A percentile compares a stretch with the other conserved stretches of the same genome.
Evolutionary conservation across 2,888 invertebrate genomes (phyloP).

Genomic region (Macrophya alboannulata): DNA sequence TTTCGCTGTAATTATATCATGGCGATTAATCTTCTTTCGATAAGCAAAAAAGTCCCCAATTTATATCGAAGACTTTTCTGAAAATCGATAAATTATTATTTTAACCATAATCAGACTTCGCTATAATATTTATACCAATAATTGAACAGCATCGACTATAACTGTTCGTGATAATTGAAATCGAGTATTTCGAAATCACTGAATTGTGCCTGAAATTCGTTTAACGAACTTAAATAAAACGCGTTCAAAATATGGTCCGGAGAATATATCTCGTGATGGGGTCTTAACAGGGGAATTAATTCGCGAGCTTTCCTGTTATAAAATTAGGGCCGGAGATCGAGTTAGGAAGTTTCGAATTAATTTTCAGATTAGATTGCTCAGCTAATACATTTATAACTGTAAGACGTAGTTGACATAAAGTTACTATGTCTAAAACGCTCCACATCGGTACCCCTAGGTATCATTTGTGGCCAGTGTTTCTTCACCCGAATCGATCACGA

Average conservation of each 20-base stretch:
- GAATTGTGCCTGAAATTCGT: background rate
- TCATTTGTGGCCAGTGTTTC: slow-evolving; percentile 23
- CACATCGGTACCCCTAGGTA: background rate
- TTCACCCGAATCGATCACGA: background rate
- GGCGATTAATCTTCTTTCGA: slow-evolving; percentile 15
- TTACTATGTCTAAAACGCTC: background rate
- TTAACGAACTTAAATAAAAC: background rate
- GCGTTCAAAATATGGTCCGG: background rate
- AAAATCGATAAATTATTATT: background rate
- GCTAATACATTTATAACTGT: slow-evolving; percentile 39
- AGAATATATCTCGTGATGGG: background rate
- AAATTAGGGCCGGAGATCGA: slow-evolving; percentile 26
- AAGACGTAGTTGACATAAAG: slow-evolving; percentile 24
- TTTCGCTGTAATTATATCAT: background rate
- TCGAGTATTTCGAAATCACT: background rate
- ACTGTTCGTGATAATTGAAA: background rate
- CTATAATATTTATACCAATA: background rate
- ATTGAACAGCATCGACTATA: background rate
- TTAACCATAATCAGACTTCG: background rate
- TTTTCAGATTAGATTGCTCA: slow-evolving; percentile 33
- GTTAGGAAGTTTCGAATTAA: slow-evolving; percentile 42
- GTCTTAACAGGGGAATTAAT: slow-evolving; percentile 28
- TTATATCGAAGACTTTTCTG: slow-evolving; percentile 2
- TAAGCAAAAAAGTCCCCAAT: background rate
- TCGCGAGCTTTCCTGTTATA: slow-evolving; percentile 43